Percentiles rank a stretch among this genome's conserved stretches.
Evolutionary conservation across 2,113 vertebrate genomes (phyloP).

Genomic region (Nettapus auritus): DNA sequence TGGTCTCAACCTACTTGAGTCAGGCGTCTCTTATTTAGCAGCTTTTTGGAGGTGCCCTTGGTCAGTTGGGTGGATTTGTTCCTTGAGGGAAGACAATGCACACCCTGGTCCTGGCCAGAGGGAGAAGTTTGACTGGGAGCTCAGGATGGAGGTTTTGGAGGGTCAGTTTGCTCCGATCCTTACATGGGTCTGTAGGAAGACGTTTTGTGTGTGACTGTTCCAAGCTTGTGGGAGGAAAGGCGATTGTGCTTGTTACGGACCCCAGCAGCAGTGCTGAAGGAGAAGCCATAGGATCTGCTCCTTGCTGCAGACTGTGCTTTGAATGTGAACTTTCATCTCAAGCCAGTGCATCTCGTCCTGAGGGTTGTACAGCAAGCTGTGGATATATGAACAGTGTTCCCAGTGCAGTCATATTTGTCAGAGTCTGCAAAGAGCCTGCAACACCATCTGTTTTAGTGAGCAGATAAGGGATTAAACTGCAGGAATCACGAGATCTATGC

Average conservation of each 20-base stretch:
- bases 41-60: neutral
- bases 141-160: neutral
- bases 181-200: neutral
- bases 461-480: constrained; percentile 19
- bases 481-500: neutral
- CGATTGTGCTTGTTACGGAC: neutral
- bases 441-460: constrained; percentile 52
- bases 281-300: neutral
- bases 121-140: neutral
- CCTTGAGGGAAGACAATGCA: neutral
- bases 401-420: constrained; percentile 26
- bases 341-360: neutral
- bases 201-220: neutral
- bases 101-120: neutral
- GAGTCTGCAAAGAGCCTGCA: constrained; percentile 51
- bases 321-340: constrained; percentile 2
- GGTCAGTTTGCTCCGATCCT: neutral
- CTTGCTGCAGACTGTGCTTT: neutral
- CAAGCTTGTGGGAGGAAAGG: neutral
- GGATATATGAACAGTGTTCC: constrained; percentile 8
- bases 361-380: neutral
- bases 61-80: neutral
- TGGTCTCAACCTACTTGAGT: neutral
- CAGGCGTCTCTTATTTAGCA: neutral
- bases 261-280: neutral